Conservation (phyloP, 1,140 invertebrate species). For the Temnothorax curvispinosus region DNA sequence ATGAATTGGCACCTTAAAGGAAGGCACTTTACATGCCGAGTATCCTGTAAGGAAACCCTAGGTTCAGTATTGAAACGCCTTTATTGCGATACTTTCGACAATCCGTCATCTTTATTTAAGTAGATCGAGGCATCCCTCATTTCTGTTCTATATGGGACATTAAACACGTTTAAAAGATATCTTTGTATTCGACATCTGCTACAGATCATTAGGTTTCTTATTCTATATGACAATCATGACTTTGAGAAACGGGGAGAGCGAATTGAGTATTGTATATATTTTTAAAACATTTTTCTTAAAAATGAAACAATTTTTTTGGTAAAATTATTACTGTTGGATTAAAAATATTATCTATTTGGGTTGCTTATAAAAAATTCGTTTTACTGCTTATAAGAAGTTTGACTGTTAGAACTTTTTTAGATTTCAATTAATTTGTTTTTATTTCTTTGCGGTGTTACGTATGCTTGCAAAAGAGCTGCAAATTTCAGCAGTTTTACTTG, state of each 20-base stretch:
- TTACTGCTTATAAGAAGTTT: too few relatives aligned
- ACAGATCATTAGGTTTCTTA: neutral
- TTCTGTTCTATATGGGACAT: neutral
- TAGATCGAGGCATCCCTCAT: neutral
- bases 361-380: too few relatives aligned
- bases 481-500: neutral
- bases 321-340: too few relatives aligned
- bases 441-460: neutral
- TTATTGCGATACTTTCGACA: slow-evolving; percentile 14
- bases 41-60: neutral
- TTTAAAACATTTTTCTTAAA: too few relatives aligned
- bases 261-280: neutral
- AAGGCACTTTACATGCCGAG: neutral
- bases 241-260: slow-evolving; percentile 19
- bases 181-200: neutral
- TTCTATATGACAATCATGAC: neutral
- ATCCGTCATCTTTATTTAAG: neutral
- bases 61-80: neutral
- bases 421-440: neutral
- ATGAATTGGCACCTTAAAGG: too few relatives aligned
- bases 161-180: slow-evolving; percentile 1
- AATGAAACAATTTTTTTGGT: too few relatives aligned
- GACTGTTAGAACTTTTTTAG: too few relatives aligned
- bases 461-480: neutral
- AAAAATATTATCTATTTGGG: too few relatives aligned